A percentile compares a stretch with the other conserved stretches of the same genome.
Conservation (phyloP, 2,113 vertebrate genomes). For the Chascanopsetta lugubris region DNA sequence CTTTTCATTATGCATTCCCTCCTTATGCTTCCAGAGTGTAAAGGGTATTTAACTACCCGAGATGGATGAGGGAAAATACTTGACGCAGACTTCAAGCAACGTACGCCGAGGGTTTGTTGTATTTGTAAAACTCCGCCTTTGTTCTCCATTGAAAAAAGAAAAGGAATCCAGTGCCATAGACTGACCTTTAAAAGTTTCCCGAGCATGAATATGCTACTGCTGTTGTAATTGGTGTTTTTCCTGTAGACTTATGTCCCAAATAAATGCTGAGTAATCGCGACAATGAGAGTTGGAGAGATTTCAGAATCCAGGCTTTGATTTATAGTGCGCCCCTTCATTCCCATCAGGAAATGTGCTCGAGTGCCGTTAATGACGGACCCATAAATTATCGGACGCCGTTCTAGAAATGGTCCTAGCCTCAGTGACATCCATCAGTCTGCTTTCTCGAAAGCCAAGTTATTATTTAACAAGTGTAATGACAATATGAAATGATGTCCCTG, state of each 20-base stretch:
- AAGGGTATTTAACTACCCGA: slow-evolving; percentile 54
- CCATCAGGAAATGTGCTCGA: background rate
- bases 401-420: background rate
- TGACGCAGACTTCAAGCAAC: slow-evolving; percentile 35
- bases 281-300: background rate
- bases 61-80: slow-evolving; percentile 27
- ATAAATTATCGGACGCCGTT: background rate
- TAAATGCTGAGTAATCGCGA: background rate
- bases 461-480: background rate
- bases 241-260: background rate
- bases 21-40: slow-evolving; percentile 52
- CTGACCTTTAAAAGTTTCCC: background rate
- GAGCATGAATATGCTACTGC: background rate
- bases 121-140: slow-evolving; percentile 14
- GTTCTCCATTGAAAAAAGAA: slow-evolving; percentile 1
- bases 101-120: slow-evolving; percentile 22
- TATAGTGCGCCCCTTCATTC: background rate
- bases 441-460: background rate
- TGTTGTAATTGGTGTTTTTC: background rate
- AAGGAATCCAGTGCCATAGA: background rate
- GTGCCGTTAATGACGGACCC: background rate
- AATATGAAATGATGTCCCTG: background rate
- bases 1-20: slow-evolving; percentile 66
- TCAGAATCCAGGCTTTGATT: background rate
- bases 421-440: background rate